These are phyloP conservation scores for Phaetusa simplex DNA, from an alignment of 2,113 vertebrate species.

Conservation along the genomic window DNA sequence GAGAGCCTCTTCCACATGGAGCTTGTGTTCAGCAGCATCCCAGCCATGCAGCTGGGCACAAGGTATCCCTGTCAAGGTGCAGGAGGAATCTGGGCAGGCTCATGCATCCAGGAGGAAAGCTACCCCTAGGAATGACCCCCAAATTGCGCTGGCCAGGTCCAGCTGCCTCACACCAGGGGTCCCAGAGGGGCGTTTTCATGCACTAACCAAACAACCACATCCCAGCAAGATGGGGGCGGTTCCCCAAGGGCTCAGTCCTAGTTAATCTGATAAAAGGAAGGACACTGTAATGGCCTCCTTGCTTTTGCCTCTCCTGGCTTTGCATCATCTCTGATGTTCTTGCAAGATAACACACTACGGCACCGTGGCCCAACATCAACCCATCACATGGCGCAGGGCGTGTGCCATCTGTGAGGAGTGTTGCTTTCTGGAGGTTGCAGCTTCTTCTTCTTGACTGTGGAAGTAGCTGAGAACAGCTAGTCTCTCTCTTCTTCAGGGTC, in stretches of 20 bases:
- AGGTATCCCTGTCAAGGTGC: neutral
- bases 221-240: neutral
- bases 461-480: neutral
- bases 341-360: neutral
- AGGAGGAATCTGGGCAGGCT: neutral
- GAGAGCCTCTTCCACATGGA: neutral
- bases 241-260: neutral
- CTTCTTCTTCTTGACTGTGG: neutral
- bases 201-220: neutral
- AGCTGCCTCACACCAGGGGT: neutral
- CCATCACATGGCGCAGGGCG: neutral
- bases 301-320: neutral
- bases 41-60: neutral
- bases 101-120: neutral
- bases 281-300: neutral
- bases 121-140: neutral
- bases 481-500: neutral
- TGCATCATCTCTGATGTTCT: neutral
- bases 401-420: neutral
- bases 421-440: neutral
- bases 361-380: neutral
- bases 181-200: neutral
- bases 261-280: neutral
- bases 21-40: neutral
- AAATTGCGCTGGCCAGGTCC: neutral